Conservation (phyloP, 2,888 invertebrate species). For the Steinernema hermaphroditum region DNA sequence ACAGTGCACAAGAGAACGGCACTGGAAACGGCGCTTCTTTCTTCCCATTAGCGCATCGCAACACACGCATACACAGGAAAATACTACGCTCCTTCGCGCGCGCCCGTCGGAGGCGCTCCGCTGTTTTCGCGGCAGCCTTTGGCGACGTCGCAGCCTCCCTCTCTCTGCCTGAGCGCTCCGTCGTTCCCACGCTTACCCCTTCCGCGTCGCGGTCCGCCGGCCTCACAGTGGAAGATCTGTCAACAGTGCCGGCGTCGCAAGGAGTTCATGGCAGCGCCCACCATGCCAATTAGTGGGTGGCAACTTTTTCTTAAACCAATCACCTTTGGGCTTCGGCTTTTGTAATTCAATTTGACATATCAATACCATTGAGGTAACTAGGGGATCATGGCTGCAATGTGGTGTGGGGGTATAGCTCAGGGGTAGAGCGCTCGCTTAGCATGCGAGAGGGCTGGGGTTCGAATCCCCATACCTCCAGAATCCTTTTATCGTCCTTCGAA, state of each 20-base stretch:
- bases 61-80: constrained; percentile 7
- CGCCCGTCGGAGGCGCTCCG: not conserved
- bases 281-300: not conserved
- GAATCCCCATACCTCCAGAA: constrained; percentile 8
- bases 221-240: not conserved
- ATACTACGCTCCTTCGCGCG: constrained; percentile 9
- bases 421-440: constrained; percentile 37
- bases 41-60: not conserved
- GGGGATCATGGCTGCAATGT: too few relatives aligned
- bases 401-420: constrained; percentile 32
- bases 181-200: not conserved
- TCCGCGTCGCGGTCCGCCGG: not conserved
- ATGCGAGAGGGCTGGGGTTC: constrained; percentile 33
- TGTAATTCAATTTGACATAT: too few relatives aligned
- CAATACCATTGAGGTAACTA: too few relatives aligned
- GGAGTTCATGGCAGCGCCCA: not conserved
- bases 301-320: too few relatives aligned
- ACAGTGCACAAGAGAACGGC: too few relatives aligned
- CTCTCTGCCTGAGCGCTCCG: not conserved
- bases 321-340: too few relatives aligned
- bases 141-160: not conserved
- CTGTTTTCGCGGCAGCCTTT: constrained; percentile 4
- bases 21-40: too few relatives aligned
- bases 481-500: too few relatives aligned
- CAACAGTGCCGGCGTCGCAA: constrained; percentile 3